Evolutionary conservation across 2,888 invertebrate genomes (phyloP), one percentile per base, ranked within the genome.

Genomic region (Hedychridium roseum): DNA sequence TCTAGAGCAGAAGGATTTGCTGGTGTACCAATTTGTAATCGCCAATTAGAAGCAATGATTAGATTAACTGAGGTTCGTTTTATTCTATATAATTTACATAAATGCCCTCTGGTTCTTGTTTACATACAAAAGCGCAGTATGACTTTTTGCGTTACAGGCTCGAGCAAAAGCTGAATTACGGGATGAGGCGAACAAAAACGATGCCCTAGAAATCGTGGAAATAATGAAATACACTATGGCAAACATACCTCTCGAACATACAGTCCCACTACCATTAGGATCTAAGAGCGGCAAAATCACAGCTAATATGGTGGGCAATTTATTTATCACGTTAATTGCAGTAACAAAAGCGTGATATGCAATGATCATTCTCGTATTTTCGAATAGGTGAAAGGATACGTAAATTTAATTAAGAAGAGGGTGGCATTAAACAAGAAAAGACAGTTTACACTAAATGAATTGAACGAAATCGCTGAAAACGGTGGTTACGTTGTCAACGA

Each of bases 21-120:
- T 9, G 86, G 88, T 53, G 88, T 89, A n/a, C 92, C 93, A 0
- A 88, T 96, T 26, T 96, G 94, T 1, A 89, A 53, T 34, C 82
- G 97, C 34, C 96, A 97, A 74, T 81, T 97, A 6, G 92, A 95
- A 79, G 95, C 94, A 0, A 84, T 97, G 53, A 89, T 95, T 50
- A 81, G 94, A 64, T 81, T 97, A 11, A 90, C 94, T 12, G 88
- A 90, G 82, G 49, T 47, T 28, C 17, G 9, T 27, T 31, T 21
- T 14, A n/a, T 30, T 31, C 26, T 38, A 41, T 48, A n/a, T 36
- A 37, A 41, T 30, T 12, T 35, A 28, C 27, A 15, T 15, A 12
- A 23, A 34, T 14, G n/a, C n/a, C n/a, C n/a, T n/a, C n/a, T n/a
- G n/a, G n/a, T n/a, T n/a, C n/a, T n/a, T n/a, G n/a, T n/a, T n/a